Evolutionary conservation across 2,113 vertebrate genomes (phyloP), one percentile per base, ranked within the genome.

Genomic region (Tylochromis polylepis): DNA sequence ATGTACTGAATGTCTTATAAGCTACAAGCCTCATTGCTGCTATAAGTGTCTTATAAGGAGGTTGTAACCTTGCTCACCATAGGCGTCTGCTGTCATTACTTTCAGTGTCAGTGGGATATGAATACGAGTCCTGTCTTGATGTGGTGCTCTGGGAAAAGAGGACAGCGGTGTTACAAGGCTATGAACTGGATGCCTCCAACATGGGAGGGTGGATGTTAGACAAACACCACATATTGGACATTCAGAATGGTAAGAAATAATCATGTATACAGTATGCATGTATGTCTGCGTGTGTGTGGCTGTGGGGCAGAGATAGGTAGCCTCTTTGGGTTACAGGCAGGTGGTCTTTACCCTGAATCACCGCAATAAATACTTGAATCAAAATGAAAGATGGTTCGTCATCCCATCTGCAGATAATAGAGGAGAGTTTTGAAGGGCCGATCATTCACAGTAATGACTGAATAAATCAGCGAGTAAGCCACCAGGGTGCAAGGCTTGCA

Each of bases 81-180:
- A 11, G 87, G 88, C 38, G 18, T 90, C 82, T 88, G 67, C 59
- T 89, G 51, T 87, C 89, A 56, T 88, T 92, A 58, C 88, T 96
- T 96, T 82, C 95, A 99, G 99, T 99, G 91, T 99, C 98, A 20
- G 98, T 99, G 87, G 99, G 99, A 5, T 99, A 99, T 5, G 99
- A 99, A 87, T 99, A 99, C 34, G 99, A 99, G 94, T 98, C 98
- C 3, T 99, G 99, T 85, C 94, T 99, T 87, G 97, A 98, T 91
- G 96, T 99, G 85, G 97, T 99, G 56, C 97, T 99, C 4, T 99
- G 99, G 99, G 99, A 99, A 92, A 99, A 98, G 94, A 95, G 99
- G 82, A 99, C 98, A 0, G 97, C 97, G 4, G 67, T 97, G 92
- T 82, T 99, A 65, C 99, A 99, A 92, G 99, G 98, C 72, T 99